Conservation (phyloP, 1,140 invertebrate species). For the Pseudomyrmex dendroicus region DNA sequence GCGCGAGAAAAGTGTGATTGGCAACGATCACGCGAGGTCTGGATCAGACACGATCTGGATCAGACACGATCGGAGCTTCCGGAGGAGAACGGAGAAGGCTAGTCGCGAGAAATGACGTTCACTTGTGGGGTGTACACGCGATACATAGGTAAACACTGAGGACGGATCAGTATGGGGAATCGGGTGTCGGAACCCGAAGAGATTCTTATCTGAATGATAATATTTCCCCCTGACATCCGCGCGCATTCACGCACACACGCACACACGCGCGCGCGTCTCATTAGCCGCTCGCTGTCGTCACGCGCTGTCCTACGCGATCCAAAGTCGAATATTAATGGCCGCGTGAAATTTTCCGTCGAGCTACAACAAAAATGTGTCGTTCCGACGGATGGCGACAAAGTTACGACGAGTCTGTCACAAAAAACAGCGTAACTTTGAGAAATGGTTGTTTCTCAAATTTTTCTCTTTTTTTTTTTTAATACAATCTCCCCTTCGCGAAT, state of each 20-base stretch:
- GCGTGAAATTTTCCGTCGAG: background rate
- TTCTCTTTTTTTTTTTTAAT: no score
- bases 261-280: slow-evolving; percentile 1
- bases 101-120: slow-evolving; percentile 33
- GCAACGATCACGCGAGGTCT: background rate
- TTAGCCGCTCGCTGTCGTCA: slow-evolving; percentile 27
- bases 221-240: background rate
- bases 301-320: background rate
- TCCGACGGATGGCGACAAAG: background rate
- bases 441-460: no score
- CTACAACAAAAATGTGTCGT: background rate
- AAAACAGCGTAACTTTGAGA: no score
- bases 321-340: slow-evolving; percentile 16
- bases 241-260: no score
- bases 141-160: slow-evolving; percentile 48
- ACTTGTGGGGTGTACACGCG: slow-evolving; percentile 25
- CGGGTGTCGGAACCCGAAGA: slow-evolving; percentile 56
- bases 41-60: slow-evolving; percentile 3
- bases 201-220: slow-evolving; percentile 64
- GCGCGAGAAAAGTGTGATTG: background rate
- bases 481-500: background rate
- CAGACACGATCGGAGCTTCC: slow-evolving; percentile 9
- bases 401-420: no score
- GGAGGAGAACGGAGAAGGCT: background rate
- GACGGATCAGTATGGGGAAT: slow-evolving; percentile 44